phyloP scores from a whole-genome alignment of 2,888 invertebrate species.

The Amiota communis region DNA sequence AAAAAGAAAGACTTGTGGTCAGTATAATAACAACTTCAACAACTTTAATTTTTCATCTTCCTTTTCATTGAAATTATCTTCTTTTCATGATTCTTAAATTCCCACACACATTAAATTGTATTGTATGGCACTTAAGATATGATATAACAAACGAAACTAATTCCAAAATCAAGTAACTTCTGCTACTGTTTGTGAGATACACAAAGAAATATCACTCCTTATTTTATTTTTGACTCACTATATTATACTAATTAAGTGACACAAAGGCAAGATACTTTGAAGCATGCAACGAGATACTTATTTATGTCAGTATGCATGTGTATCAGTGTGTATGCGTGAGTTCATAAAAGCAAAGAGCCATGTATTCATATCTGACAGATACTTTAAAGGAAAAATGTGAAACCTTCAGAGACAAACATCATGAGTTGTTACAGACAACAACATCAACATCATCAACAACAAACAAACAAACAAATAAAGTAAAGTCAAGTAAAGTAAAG shows the following conservation, averaged over 20 bases:
- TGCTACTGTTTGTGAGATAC: background rate
- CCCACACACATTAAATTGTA: too few relatives aligned
- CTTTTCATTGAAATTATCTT: too few relatives aligned
- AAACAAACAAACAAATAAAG: conserved; percentile 4
- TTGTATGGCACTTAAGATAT: too few relatives aligned
- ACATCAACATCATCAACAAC: conserved; percentile 40
- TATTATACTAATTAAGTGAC: conserved; percentile 58
- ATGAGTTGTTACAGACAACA: background rate
- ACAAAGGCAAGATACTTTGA: conserved; percentile 45
- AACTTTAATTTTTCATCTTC: too few relatives aligned
- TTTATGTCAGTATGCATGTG: background rate
- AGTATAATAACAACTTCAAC: too few relatives aligned
- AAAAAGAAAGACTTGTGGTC: too few relatives aligned
- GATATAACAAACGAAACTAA: too few relatives aligned
- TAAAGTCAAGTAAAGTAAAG: background rate
- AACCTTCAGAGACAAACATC: too few relatives aligned
- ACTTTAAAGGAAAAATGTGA: conserved; percentile 25
- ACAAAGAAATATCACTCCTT: too few relatives aligned
- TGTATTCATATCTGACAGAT: conserved; percentile 48
- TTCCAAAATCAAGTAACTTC: background rate
- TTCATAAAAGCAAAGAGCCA: conserved; percentile 25
- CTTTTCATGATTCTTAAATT: too few relatives aligned
- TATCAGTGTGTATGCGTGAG: background rate
- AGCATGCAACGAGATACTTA: conserved; percentile 46
- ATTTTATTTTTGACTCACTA: conserved; percentile 48